Conservation (phyloP, 2,113 vertebrate species). For the Excalfactoria chinensis region DNA sequence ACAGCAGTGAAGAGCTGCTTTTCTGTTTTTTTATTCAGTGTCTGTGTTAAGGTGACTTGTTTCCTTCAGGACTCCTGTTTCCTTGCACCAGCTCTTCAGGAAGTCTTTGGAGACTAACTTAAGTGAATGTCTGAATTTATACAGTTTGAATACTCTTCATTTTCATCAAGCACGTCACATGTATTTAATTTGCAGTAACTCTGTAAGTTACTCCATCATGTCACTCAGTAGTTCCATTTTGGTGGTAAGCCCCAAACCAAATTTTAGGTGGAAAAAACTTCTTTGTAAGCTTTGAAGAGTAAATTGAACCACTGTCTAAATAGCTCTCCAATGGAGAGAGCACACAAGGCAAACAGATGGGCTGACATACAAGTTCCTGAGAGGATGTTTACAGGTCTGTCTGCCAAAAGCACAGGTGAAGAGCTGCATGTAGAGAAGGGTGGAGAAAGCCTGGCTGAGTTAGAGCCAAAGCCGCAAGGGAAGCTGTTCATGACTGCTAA, state of each 20-base stretch:
- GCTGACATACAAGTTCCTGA: background rate
- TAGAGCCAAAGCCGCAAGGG: background rate
- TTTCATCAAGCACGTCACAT: background rate
- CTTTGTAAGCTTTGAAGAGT: background rate
- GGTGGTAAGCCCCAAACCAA: background rate
- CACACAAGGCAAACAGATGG: background rate
- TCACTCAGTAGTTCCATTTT: background rate
- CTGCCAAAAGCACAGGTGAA: background rate
- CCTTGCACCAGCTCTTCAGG: background rate
- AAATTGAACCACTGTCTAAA: background rate
- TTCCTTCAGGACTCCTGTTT: background rate
- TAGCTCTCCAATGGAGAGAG: background rate
- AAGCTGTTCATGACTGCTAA: background rate
- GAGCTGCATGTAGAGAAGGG: background rate
- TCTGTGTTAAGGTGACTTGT: background rate
- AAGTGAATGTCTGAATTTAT: background rate
- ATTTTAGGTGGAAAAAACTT: background rate
- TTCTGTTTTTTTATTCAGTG: background rate
- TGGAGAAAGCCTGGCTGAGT: background rate
- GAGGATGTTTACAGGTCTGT: background rate
- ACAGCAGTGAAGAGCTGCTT: background rate
- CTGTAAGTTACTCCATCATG: fast-evolving
- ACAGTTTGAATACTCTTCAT: background rate
- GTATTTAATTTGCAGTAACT: background rate
- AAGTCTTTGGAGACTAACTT: background rate